These are phyloP conservation scores for Spinibarbus caldwelli DNA, from an alignment of 2,797 vertebrate genomes.

Conservation along the genomic window DNA sequence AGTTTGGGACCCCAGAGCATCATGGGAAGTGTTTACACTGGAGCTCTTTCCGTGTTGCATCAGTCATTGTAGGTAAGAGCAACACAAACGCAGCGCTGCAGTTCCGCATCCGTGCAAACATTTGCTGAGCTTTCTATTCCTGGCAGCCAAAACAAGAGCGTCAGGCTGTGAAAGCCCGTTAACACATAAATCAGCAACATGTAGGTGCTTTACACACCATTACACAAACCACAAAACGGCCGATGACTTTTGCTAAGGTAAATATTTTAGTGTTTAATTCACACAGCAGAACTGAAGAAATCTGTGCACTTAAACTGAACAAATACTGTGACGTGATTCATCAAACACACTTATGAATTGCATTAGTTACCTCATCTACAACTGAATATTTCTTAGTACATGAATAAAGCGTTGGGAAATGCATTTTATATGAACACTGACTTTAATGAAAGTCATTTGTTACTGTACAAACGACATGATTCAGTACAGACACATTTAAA, in stretches of 20 bases:
- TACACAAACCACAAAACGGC: conserved; percentile 52
- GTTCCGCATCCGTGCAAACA: conserved; percentile 68
- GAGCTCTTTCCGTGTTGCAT: conserved; percentile 57
- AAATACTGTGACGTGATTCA: neutral
- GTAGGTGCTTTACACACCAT: conserved; percentile 55
- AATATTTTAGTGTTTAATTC: conserved; percentile 60
- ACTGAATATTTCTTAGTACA: neutral
- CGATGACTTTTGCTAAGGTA: conserved; percentile 53
- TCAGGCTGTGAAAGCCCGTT: conserved; percentile 33
- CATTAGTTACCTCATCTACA: neutral
- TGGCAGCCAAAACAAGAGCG: conserved; percentile 53
- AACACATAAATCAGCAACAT: conserved; percentile 58
- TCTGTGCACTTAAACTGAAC: conserved; percentile 38
- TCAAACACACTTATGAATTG: neutral
- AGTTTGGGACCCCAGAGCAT: neutral
- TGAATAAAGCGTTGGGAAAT: neutral
- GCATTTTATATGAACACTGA: neutral
- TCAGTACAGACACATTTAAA: neutral
- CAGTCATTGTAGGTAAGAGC: conserved; percentile 60
- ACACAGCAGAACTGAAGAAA: conserved; percentile 52
- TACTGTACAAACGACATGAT: neutral
- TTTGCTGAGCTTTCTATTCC: conserved; percentile 52
- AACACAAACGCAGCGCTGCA: conserved; percentile 60
- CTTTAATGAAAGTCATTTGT: neutral
- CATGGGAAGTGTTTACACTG: conserved; percentile 67